Evolutionary conservation across 2,797 vertebrate species (phyloP), one percentile per base, ranked within the genome.

Genomic region (Eleutherodactylus coqui): DNA sequence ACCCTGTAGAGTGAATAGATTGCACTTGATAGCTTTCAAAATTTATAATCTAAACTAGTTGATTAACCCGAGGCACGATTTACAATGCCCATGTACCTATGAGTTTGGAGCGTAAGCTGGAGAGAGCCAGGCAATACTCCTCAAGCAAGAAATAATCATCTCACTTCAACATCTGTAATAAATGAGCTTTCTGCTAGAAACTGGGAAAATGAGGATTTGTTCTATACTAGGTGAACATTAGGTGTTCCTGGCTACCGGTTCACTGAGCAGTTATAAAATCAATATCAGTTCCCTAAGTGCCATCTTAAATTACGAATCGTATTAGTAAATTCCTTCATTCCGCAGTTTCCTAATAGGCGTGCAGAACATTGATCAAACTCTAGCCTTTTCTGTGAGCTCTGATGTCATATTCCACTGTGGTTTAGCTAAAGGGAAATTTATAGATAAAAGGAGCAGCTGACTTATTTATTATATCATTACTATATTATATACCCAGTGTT

Each of bases 301-400:
- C 62, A 86, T 70, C 69, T 81, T 79, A 73, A 4, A 85, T 85
- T 81, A 73, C 67, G 75, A 85, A 80, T 69, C 77, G 75, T 69
- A 73, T 43, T 62, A 51, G 29, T 81, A 47, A 53, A 73, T 85
- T 81, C 34, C 64, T 19, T 36, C 55, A 51, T 60, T 55, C 10
- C 16, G 38, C 55, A 75, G 21, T 34, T 70, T 60, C 14, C 75
- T 79, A 75, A 72, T 85, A 8, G 75, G 45, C 55, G 70, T 60
- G 76, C 38, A 72, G 64, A 77, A 43, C 58, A 85, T 45, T 85
- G 38, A 58, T 85, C 67, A 72, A 41, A 79, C 43, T 29, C 53
- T 70, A 58, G 51, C 5, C 34, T 38, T 84, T 84, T 78, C 41
- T 84, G 58, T 41, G 55, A 51, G 62, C 47, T 38, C n/a, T 47